These are phyloP conservation scores for Perizoma flavofasciatum DNA, from an alignment of 2,888 invertebrate genomes.

Conservation along the genomic window DNA sequence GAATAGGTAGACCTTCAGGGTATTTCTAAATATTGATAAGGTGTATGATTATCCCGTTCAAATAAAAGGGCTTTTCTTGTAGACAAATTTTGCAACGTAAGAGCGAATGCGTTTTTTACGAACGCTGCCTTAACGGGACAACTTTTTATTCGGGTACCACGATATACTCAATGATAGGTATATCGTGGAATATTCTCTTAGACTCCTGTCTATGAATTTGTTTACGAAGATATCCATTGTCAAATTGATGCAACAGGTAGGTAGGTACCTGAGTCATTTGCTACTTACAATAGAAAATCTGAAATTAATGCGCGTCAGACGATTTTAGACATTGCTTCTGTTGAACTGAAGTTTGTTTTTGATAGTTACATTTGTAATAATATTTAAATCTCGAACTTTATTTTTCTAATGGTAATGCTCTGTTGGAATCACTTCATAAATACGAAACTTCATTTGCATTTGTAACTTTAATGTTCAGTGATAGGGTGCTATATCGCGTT, in stretches of 20 bases:
- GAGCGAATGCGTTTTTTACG: too few species aligned
- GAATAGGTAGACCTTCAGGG: too few species aligned
- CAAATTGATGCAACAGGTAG: constrained; percentile 23
- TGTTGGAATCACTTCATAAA: constrained; percentile 57
- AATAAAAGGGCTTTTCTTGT: too few species aligned
- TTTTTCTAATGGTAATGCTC: constrained; percentile 60
- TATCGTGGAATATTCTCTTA: too few species aligned
- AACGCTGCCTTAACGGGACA: too few species aligned
- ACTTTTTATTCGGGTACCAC: too few species aligned
- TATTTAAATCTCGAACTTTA: constrained; percentile 61
- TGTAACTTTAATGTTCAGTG: constrained; percentile 14
- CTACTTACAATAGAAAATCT: constrained; percentile 23
- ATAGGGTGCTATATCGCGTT: constrained; percentile 33
- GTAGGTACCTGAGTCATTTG: constrained; percentile 13
- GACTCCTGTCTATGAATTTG: too few species aligned
- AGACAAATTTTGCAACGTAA: too few species aligned
- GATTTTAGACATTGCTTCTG: constrained; percentile 1
- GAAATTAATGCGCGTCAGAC: constrained; percentile 1
- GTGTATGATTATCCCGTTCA: too few species aligned
- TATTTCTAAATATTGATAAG: too few species aligned
- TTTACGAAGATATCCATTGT: neutral
- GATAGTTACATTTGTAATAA: constrained; percentile 51
- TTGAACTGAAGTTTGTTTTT: neutral
- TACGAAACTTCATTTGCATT: constrained; percentile 20
- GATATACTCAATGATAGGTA: too few species aligned